These are phyloP conservation scores for Dinomys branickii DNA, from an alignment of 2,113 vertebrate species.

Conservation along the genomic window DNA sequence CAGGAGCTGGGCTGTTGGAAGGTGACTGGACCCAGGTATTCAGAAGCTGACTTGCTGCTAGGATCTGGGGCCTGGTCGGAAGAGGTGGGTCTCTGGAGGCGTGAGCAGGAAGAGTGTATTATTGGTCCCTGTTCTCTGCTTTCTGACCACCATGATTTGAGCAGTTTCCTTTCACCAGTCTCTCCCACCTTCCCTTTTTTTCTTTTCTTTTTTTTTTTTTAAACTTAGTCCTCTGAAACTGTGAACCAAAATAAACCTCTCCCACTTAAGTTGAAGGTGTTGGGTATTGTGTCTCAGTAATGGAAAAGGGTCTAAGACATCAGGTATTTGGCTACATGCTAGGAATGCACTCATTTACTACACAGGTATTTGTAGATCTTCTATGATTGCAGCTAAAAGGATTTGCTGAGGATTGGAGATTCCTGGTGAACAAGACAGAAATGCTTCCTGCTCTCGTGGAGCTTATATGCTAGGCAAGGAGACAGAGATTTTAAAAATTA, in stretches of 20 bases:
- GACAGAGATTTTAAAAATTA: neutral
- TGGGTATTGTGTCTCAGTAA: neutral
- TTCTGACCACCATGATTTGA: neutral
- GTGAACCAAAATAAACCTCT: neutral
- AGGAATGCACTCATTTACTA: neutral
- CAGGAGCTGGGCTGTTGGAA: neutral
- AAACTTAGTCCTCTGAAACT: neutral
- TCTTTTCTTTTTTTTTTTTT: neutral
- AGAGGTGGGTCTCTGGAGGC: neutral
- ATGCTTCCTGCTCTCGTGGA: neutral
- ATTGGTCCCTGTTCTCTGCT: neutral
- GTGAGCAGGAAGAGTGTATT: neutral
- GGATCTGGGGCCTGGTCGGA: neutral
- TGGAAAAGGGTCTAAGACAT: neutral
- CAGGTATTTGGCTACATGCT: neutral
- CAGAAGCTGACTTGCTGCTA: neutral
- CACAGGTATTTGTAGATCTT: neutral
- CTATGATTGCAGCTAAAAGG: neutral
- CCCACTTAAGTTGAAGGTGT: neutral
- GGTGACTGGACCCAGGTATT: neutral
- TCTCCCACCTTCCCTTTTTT: neutral
- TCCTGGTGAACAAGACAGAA: neutral
- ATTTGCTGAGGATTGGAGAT: neutral
- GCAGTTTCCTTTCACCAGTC: neutral
- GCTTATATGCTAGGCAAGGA: no score